Evolutionary conservation across 1,140 invertebrate genomes (phyloP).

Genomic region (Drosophila ficusphila): DNA sequence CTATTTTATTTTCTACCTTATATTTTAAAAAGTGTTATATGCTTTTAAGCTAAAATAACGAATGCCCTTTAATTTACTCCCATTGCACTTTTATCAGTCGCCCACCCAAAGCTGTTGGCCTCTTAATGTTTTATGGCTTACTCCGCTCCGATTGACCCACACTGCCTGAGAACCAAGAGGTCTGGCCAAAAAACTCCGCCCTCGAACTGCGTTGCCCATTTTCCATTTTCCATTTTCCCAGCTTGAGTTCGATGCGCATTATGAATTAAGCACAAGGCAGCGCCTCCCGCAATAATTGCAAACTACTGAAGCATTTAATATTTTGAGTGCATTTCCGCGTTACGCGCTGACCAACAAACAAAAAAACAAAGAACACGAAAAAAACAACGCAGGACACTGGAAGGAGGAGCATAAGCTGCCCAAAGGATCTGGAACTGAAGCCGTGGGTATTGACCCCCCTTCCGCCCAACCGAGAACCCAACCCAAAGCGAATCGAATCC

Average conservation of each 20-base stretch:
- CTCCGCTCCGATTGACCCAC: neutral
- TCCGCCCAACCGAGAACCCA: neutral
- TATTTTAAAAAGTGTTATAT: too few relatives aligned
- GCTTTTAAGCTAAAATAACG: too few relatives aligned
- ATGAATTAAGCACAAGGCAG: slow-evolving; percentile 74
- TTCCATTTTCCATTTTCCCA: slow-evolving; percentile 8
- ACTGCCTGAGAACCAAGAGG: slow-evolving; percentile 28
- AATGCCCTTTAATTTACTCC: neutral
- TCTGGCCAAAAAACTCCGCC: slow-evolving; percentile 10
- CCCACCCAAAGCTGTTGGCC: neutral
- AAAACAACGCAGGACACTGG: neutral
- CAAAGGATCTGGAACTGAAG: neutral
- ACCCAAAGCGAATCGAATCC: slow-evolving; percentile 20
- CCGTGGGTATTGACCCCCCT: neutral
- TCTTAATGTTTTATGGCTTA: slow-evolving; percentile 17
- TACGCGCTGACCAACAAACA: slow-evolving; percentile 37
- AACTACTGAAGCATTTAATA: slow-evolving; percentile 82
- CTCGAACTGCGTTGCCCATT: neutral
- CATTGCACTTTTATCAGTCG: neutral
- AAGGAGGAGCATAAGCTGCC: slow-evolving; percentile 10
- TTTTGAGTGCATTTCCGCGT: slow-evolving; percentile 81
- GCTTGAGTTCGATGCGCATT: slow-evolving; percentile 46
- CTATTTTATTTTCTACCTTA: too few relatives aligned
- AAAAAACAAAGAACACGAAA: slow-evolving; percentile 8
- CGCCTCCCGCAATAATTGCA: slow-evolving; percentile 68